phyloP scores from a whole-genome alignment of 2,888 invertebrate species.

The Dichetophora obliterata region DNA sequence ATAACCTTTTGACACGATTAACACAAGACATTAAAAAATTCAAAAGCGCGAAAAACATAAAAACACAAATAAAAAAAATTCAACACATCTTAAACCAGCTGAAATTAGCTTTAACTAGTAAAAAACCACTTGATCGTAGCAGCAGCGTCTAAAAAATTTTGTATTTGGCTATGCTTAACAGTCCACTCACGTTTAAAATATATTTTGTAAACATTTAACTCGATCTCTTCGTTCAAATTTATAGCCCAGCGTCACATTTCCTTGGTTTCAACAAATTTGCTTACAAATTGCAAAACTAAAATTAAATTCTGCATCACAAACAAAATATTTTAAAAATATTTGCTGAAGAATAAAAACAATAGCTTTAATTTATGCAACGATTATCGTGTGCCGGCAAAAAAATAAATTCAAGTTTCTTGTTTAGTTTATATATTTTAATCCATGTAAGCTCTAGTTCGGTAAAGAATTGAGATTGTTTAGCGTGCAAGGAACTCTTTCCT shows the following conservation, averaged over 20 bases:
- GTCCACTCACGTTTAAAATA: not conserved
- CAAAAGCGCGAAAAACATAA: not conserved
- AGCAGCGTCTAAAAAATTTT: not conserved
- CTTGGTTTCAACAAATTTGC: not conserved
- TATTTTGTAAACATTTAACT: no score
- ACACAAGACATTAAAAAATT: not conserved
- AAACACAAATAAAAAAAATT: not conserved
- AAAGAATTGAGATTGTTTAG: no score
- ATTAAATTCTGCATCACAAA: not conserved
- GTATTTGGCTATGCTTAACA: not conserved
- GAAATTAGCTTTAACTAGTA: not conserved
- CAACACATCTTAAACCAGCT: not conserved
- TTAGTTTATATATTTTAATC: no score
- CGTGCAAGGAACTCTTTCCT: no score
- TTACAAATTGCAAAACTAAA: constrained; percentile 4
- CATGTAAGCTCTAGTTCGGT: no score
- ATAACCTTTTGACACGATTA: constrained; percentile 45
- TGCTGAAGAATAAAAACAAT: no score
- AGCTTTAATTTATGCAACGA: constrained; percentile 25
- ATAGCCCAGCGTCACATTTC: not conserved
- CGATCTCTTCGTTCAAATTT: not conserved
- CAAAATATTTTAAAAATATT: not conserved
- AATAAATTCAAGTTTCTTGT: not conserved
- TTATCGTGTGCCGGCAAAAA: constrained; percentile 25
- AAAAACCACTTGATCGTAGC: no score